Evolutionary conservation across 1,140 invertebrate genomes (phyloP).

Genomic region (Homarus americanus): DNA sequence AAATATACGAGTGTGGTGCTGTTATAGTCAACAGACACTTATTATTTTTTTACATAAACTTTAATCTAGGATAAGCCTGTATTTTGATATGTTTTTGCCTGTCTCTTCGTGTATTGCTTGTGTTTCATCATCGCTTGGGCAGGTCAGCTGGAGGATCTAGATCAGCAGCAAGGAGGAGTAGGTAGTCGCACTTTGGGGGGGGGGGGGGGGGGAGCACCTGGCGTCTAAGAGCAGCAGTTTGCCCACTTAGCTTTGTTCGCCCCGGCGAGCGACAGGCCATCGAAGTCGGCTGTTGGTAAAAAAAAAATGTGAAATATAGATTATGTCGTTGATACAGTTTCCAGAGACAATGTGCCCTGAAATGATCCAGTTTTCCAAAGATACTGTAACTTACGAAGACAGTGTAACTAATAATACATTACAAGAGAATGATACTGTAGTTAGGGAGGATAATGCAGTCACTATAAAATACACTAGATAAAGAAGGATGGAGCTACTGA

Average conservation of each 20-base stretch:
- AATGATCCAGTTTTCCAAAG: too few relatives aligned
- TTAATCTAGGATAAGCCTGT: neutral
- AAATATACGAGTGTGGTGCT: neutral
- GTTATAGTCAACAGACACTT: neutral
- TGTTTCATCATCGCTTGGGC: too few relatives aligned
- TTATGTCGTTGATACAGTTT: too few relatives aligned
- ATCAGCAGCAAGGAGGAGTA: too few relatives aligned
- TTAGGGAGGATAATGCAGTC: neutral
- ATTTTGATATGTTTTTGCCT: neutral
- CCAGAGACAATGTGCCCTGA: too few relatives aligned
- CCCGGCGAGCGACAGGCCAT: slow-evolving; percentile 32
- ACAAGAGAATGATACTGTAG: neutral
- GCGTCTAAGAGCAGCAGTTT: slow-evolving; percentile 48
- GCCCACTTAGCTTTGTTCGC: slow-evolving; percentile 48
- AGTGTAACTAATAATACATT: neutral
- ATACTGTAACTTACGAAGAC: neutral
- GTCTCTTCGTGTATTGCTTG: neutral
- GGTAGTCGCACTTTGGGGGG: neutral
- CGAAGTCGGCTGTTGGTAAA: slow-evolving; percentile 49
- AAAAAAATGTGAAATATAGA: neutral
- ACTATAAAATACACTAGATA: neutral
- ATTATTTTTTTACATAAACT: neutral
- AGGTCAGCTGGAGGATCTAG: too few relatives aligned
- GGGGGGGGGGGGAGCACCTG: neutral
- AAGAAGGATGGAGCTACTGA: neutral